Base-by-base conservation (phyloP, 2,797 vertebrate species). In the Cuniculus paca region DNA sequence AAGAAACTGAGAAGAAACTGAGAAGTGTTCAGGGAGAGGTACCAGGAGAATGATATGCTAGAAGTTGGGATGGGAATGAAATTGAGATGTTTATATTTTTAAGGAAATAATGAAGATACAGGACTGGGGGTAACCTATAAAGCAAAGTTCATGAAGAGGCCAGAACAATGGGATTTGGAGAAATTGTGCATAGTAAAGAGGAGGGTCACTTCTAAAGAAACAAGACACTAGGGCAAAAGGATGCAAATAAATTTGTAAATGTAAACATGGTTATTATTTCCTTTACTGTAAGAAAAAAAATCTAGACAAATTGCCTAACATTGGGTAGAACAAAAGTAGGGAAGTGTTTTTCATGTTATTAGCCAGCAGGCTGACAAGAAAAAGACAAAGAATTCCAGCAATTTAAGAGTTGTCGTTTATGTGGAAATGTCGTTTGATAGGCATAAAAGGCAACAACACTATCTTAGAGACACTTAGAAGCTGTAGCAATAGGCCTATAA, bases 401-500 rank as follows among this genome's bases (percentile, higher is more conserved):
- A 91, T 39, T 89, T 75, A 87, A 63, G 68, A 94, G 75, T 61
- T 89, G 89, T 74, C 56, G 45, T 89, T 96, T 94, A 87, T 96
- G 91, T 82, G 75, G 88, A 96, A 96, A 86, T 17, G 63, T 56
- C 61, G 60, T 91, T 94, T 89, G 75, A 90, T 14, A 93, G 83
- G 95, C 80, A 90, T 94, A 96, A 96, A 97, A 95, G 28, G 42
- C 31, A 92, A 50, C 84, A 68, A 50, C 84, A 68, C 80, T 42
- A 82, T 96, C 92, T 86, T 52, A 95, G 87, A 91, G 68, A 81
- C 72, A 83, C 56, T 96, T 88, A 88, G 80, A 95, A 92, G 92
- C n/a, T 70, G 14, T 31, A 56, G 91, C n/a, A 48, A 96, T 88
- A 82, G 77, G 61, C 81, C 91, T 93, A 87, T 95, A 94, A 97